Base-by-base conservation (phyloP, 2,797 vertebrate genomes). In the Acanthurus leucopareius region DNA sequence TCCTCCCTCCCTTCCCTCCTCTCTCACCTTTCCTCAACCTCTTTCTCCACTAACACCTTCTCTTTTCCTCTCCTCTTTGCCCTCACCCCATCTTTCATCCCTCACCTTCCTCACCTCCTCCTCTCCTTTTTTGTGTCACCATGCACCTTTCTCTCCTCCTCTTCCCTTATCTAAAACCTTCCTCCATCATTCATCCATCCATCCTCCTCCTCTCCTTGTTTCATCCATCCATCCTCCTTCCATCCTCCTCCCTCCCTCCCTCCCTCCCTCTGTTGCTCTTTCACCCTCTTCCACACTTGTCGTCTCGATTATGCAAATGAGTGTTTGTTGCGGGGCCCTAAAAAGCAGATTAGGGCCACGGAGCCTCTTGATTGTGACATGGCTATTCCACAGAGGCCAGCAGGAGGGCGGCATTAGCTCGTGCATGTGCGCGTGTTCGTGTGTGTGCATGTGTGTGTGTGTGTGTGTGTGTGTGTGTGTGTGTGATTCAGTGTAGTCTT, bases 231-330 rank as follows among this genome's bases (percentile, higher is more conserved):
- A 15, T 70, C 80, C 52, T 68, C 45, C 28, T n/a, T 62, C 69
- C 22, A 2, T 48, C 71, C 57, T 1, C 4, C 57, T 56, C 7
- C 16, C 38, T 67, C 69, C 47, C 10, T 13, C 25, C 17, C 13
- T 40, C 67, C 81, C 83, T 66, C 75, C 78, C 64, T 71, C 69
- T 16, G 0, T 60, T 78, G 72, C 88, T 90, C 91, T 88, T 92
- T 90, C 89, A 91, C 93, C 91, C 91, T 92, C 91, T n/a, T 95
- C 93, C 94, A 95, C 95, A 96, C 95, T 94, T 95, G 95, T 96
- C 95, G 84, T 88, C 90, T 89, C 82, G 92, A 96, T 96, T 96
- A 96, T 96, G 95, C 90, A 95, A 89, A 96, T 95, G 91, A 93
- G 89, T 79, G 77, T 94, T 93, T 91, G 91, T 86, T 82, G 77